Evolutionary conservation across 2,797 vertebrate species (phyloP).

Genomic region (Graptemys geographica): DNA sequence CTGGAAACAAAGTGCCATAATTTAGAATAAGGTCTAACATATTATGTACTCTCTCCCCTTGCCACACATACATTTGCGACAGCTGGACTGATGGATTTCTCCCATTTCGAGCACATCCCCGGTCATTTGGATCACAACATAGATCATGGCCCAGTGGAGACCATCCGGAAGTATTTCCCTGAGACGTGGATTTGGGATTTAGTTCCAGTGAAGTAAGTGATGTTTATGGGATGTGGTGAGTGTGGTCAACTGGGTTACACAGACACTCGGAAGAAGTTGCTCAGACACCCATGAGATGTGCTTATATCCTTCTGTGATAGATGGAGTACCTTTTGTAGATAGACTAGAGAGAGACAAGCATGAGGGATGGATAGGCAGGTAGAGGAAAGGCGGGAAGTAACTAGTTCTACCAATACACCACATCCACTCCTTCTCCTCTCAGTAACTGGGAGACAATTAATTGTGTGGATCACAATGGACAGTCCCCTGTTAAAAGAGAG

Average conservation of each 20-base stretch:
- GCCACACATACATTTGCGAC: too few species aligned
- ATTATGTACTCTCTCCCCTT: not conserved
- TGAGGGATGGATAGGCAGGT: not conserved
- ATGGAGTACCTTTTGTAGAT: not conserved
- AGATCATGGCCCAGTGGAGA: slow-evolving; percentile 41
- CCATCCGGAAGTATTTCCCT: slow-evolving; percentile 79
- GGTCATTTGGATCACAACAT: too few species aligned
- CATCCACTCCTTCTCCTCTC: not conserved
- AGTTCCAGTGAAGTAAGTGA: slow-evolving; percentile 62
- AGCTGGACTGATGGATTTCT: too few species aligned
- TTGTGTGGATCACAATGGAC: not conserved
- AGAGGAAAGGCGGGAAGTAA: not conserved
- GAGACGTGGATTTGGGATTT: slow-evolving; percentile 84
- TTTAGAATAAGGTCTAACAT: not conserved
- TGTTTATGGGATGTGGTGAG: not conserved
- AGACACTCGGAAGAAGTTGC: not conserved
- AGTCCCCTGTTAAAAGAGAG: too few species aligned
- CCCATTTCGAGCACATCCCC: too few species aligned
- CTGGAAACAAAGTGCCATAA: not conserved
- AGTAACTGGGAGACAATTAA: not conserved
- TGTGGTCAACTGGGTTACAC: not conserved
- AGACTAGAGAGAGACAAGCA: not conserved
- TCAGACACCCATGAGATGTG: not conserved
- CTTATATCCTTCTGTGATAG: not conserved
- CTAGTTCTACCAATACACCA: not conserved